These are phyloP conservation scores for Andrena dorsata DNA, from an alignment of 2,888 invertebrate species.

Conservation along the genomic window DNA sequence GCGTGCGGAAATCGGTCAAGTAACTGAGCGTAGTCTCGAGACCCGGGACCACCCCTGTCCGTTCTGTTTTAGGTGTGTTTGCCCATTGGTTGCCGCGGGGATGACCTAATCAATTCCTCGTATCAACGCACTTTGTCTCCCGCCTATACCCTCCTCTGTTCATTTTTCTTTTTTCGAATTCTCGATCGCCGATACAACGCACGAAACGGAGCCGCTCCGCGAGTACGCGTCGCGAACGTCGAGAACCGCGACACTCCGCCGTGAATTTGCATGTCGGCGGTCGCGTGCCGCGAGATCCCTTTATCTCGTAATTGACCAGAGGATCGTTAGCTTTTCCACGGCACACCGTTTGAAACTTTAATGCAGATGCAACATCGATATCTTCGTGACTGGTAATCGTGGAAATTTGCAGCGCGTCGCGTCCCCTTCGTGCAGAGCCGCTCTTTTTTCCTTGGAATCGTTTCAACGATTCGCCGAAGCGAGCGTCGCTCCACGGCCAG, in stretches of 20 bases:
- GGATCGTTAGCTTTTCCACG: conserved; percentile 26
- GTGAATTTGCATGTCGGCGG: conserved; percentile 31
- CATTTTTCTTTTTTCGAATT: conserved; percentile 5
- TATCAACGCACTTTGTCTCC: conserved; percentile 27
- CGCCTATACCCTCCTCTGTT: neutral
- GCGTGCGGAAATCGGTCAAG: conserved; percentile 57
- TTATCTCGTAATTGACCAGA: conserved; percentile 45
- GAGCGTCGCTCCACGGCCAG: neutral
- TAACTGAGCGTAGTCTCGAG: conserved; percentile 56
- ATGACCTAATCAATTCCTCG: conserved; percentile 82
- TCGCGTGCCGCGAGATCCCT: conserved; percentile 38
- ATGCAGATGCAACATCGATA: conserved; percentile 32
- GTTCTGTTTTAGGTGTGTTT: conserved; percentile 77
- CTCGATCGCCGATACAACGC: neutral
- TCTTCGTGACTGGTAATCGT: conserved; percentile 23
- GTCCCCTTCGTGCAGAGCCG: neutral
- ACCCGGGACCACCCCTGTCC: conserved; percentile 14
- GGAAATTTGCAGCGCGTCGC: neutral
- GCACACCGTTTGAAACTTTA: conserved; percentile 2
- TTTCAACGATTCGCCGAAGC: conserved; percentile 2
- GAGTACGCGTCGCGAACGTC: neutral
- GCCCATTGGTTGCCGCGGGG: conserved; percentile 83
- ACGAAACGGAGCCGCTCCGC: neutral
- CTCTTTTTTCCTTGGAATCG: neutral
- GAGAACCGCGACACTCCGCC: conserved; percentile 1